A percentile compares a stretch with the other conserved stretches of the same genome.
Conservation (phyloP, 2,888 invertebrate genomes). For the Meliscaeva auricollis region DNA sequence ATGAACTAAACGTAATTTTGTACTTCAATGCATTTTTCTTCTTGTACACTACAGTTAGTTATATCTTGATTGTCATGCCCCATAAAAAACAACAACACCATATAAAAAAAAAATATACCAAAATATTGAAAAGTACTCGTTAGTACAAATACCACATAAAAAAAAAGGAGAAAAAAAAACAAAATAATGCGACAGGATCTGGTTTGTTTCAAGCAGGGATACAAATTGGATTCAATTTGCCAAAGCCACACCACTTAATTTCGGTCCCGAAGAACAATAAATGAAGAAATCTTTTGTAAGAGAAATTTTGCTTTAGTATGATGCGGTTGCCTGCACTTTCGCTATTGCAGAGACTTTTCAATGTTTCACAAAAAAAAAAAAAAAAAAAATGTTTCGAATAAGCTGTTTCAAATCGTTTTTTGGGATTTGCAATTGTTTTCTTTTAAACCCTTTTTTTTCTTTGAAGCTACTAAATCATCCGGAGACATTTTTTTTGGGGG, state of each 20-base stretch:
- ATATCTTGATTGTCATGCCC: too few species aligned
- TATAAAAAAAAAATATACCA: neutral
- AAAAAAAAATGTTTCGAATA: neutral
- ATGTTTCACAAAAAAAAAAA: neutral
- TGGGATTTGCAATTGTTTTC: neutral
- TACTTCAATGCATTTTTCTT: too few species aligned
- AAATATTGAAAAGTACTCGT: slow-evolving; percentile 1
- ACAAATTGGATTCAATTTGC: slow-evolving; percentile 24
- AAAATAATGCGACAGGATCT: neutral
- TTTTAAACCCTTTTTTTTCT: neutral
- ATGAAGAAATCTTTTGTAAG: neutral
- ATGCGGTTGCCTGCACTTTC: too few species aligned
- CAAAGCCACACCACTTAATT: slow-evolving; percentile 2
- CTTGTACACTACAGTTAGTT: too few species aligned
- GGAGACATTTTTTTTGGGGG: neutral
- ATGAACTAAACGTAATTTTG: too few species aligned
- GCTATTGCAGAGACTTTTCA: neutral
- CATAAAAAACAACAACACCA: neutral
- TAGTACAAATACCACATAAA: too few species aligned
- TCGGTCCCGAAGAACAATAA: neutral
- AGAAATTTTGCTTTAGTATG: neutral
- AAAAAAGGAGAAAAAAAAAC: too few species aligned
- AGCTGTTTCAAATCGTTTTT: slow-evolving; percentile 6
- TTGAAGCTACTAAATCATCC: neutral
- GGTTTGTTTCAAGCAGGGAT: neutral